Conservation (phyloP, 2,113 vertebrate genomes). For the Ahaetulla prasina region DNA sequence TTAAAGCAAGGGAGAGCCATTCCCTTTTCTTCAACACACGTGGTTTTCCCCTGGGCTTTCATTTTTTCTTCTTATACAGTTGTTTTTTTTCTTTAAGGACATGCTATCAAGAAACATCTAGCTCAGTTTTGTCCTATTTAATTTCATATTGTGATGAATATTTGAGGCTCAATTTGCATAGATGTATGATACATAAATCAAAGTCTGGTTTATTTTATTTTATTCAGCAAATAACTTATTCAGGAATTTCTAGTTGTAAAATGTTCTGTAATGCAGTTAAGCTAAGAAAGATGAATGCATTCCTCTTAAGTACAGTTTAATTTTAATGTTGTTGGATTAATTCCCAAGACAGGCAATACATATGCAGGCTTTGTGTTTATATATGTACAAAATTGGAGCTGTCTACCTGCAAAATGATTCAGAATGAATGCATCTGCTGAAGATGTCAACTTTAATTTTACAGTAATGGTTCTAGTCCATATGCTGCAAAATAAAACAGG, state of each 20-base stretch:
- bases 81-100: conserved; percentile 3
- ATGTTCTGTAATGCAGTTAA: background rate
- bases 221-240: background rate
- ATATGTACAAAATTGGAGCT: background rate
- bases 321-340: background rate
- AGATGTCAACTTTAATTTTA: background rate
- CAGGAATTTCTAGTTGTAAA: background rate
- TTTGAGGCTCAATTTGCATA: background rate
- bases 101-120: background rate
- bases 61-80: background rate
- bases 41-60: background rate
- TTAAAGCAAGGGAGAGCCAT: background rate
- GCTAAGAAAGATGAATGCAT: background rate
- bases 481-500: background rate
- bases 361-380: background rate
- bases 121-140: background rate
- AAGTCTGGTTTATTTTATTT: background rate
- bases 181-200: background rate
- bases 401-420: background rate
- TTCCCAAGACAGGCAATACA: background rate
- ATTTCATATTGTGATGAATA: background rate
- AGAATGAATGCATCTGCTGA: background rate
- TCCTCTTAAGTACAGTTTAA: background rate
- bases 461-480: background rate
- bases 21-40: background rate